These are phyloP conservation scores for Anagrus nilaparvatae DNA, from an alignment of 1,140 invertebrate species.

Conservation along the genomic window DNA sequence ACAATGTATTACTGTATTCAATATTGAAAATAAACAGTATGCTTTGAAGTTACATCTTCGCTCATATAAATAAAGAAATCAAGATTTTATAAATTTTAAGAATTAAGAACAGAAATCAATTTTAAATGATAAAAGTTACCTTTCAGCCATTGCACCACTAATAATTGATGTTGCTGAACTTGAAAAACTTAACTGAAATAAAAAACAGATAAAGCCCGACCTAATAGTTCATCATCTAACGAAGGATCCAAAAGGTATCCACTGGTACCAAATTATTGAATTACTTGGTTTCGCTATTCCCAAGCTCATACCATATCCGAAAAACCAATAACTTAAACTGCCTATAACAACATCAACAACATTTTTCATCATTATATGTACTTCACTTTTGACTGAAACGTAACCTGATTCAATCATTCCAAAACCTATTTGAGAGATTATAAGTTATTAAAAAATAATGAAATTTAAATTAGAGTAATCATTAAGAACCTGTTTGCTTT, in stretches of 20 bases:
- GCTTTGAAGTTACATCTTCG: no score
- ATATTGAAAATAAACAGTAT: no score
- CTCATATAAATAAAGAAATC: no score
- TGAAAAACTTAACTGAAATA: constrained; percentile 85
- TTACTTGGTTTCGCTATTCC: constrained; percentile 61
- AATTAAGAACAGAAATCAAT: no score
- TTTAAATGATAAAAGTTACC: no score
- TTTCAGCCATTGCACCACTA: constrained; percentile 81
- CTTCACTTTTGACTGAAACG: constrained; percentile 88
- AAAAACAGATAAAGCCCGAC: constrained; percentile 70
- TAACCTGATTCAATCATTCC: constrained; percentile 87
- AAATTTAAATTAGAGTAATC: no score
- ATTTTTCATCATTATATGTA: constrained; percentile 97
- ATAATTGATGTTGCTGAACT: constrained; percentile 88
- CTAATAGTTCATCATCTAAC: constrained; percentile 60
- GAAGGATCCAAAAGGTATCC: constrained; percentile 56
- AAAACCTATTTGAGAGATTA: no score
- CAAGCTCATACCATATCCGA: constrained; percentile 88
- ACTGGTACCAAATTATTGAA: constrained; percentile 61
- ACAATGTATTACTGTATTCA: no score
- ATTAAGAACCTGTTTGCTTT: constrained; percentile 97
- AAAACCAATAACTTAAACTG: constrained; percentile 88
- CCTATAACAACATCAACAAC: constrained; percentile 86
- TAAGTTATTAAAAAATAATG: no score
- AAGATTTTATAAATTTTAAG: no score